Evolutionary conservation across 2,888 invertebrate species (phyloP).

Genomic region (Hypomecis punctinalis): DNA sequence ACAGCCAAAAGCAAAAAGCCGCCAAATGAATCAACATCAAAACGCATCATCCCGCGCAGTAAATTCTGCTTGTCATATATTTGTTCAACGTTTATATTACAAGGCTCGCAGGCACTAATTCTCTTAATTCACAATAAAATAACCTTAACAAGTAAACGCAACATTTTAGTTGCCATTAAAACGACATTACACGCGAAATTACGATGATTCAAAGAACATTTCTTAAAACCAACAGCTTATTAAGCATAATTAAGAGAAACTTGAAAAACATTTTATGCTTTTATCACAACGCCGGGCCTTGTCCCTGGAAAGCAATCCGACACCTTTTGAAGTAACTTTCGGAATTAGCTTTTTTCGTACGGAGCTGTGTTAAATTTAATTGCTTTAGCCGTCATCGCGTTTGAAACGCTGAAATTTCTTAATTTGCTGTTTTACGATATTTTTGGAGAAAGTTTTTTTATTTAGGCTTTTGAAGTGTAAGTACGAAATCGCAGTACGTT

Average conservation of each 20-base stretch:
- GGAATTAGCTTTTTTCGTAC: conserved; percentile 34
- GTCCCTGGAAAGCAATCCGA: conserved; percentile 38
- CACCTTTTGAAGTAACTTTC: conserved; percentile 37
- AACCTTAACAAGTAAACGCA: not conserved
- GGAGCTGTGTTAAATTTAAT: conserved; percentile 37
- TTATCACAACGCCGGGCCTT: conserved; percentile 19
- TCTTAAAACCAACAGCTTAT: conserved; percentile 7
- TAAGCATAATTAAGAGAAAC: conserved; percentile 19
- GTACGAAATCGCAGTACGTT: not conserved
- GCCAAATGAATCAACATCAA: too few relatives aligned
- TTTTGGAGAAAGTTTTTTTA: conserved; percentile 16
- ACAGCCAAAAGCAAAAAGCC: too few relatives aligned
- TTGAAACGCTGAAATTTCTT: conserved; percentile 22
- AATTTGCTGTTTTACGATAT: conserved; percentile 21
- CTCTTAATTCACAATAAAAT: not conserved
- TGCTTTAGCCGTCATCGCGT: conserved; percentile 30
- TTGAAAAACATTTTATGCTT: conserved; percentile 15
- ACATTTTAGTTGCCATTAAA: not conserved
- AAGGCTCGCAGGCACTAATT: too few relatives aligned
- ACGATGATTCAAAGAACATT: conserved; percentile 12
- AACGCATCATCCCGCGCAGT: too few relatives aligned
- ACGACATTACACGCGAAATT: conserved; percentile 1
- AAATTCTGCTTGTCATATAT: too few relatives aligned
- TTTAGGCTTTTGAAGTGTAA: not conserved
- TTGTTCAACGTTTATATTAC: too few relatives aligned